Conservation (phyloP, 1,140 invertebrate species). For the Penaeus japonicus region DNA sequence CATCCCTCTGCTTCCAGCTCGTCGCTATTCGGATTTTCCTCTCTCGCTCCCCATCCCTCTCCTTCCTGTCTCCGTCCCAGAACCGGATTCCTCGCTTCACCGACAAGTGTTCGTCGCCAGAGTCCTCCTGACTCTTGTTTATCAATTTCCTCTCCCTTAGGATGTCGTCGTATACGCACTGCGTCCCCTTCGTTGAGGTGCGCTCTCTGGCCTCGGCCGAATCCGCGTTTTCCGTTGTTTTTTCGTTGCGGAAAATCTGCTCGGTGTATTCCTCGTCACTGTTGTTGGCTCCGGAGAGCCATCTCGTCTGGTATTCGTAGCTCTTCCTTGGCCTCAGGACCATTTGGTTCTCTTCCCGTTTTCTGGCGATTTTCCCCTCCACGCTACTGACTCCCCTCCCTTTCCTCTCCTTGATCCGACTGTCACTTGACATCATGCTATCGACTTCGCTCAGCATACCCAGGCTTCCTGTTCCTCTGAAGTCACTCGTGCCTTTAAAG, state of each 20-base stretch:
- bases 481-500: no score
- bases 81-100: conserved; percentile 43
- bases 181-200: neutral
- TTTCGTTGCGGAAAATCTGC: neutral
- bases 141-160: neutral
- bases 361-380: neutral
- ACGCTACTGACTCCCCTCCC: neutral
- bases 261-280: neutral
- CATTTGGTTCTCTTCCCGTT: neutral
- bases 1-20: conserved; percentile 1
- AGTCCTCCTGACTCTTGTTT: neutral
- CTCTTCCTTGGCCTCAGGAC: neutral
- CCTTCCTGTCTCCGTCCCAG: conserved; percentile 26
- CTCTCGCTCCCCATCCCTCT: conserved; percentile 23
- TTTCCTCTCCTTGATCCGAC: neutral
- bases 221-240: neutral
- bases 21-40: conserved; percentile 7
- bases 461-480: neutral
- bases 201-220: neutral
- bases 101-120: neutral
- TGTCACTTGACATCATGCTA: neutral
- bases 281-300: conserved; percentile 8
- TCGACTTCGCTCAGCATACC: neutral
- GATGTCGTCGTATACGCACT: no score
- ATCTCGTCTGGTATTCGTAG: neutral